These are phyloP conservation scores for Squalus acanthias DNA, from an alignment of 2,797 vertebrate genomes.

Conservation along the genomic window DNA sequence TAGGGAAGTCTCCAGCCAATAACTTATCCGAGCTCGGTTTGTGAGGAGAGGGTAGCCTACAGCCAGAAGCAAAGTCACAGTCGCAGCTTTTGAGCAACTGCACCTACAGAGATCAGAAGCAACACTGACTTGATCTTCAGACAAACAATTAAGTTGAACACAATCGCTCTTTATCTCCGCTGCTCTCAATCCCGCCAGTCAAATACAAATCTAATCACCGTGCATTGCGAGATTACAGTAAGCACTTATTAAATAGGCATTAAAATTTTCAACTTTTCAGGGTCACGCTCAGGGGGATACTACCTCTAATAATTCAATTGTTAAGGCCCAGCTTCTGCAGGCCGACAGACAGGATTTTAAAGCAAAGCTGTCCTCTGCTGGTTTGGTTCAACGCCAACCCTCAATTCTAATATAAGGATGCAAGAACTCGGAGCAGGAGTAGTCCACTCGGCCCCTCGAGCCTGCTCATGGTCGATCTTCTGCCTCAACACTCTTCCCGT, in stretches of 20 bases:
- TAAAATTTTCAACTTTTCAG: background rate
- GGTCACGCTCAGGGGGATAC: background rate
- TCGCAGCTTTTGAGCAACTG: background rate
- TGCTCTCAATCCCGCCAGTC: background rate
- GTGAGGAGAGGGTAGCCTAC: background rate
- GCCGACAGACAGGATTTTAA: background rate
- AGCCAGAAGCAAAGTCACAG: background rate
- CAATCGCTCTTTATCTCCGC: background rate
- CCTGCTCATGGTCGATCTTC: too few species aligned
- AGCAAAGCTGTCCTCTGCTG: constrained; percentile 17
- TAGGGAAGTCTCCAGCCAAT: background rate
- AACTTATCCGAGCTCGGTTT: background rate
- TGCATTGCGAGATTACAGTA: background rate
- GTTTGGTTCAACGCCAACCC: background rate
- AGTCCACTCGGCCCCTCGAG: too few species aligned
- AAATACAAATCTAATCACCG: background rate
- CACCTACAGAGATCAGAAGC: background rate
- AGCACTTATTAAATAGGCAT: background rate
- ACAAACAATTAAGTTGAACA: background rate
- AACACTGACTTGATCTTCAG: background rate
- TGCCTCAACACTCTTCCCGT: too few species aligned
- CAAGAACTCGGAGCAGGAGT: too few species aligned
- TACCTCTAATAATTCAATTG: background rate
- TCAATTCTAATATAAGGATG: background rate
- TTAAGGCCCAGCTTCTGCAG: background rate